A percentile compares a stretch with the other conserved stretches of the same genome.
Evolutionary conservation across 53 echinoderm and acorn worm species (phyloP).

Genomic region (Arbacia lixula): DNA sequence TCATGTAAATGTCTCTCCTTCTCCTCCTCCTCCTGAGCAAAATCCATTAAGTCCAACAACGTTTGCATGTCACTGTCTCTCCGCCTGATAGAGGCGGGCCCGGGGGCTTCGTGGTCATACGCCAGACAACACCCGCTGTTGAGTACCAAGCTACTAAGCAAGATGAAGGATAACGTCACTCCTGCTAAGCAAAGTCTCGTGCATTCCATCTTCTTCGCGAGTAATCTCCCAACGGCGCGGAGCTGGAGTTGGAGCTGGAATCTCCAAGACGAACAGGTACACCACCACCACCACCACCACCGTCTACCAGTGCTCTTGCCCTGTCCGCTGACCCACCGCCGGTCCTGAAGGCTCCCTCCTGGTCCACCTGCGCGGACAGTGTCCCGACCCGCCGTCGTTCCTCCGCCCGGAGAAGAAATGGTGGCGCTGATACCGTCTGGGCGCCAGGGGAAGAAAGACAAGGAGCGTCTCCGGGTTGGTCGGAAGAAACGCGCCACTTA

Average conservation of each 20-base stretch:
- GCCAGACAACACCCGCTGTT: conserved; percentile 24
- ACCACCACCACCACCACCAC: too few relatives aligned
- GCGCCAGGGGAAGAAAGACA: conserved; percentile 1
- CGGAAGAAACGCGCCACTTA: too few relatives aligned
- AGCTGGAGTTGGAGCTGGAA: conserved; percentile 8
- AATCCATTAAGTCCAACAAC: conserved; percentile 46
- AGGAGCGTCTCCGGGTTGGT: too few relatives aligned
- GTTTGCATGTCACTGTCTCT: conserved; percentile 49
- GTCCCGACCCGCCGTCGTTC: conserved; percentile 24
- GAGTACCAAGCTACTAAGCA: conserved; percentile 41
- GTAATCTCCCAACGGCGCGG: background rate
- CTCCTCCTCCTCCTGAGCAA: conserved; percentile 38
- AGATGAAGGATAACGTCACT: conserved; percentile 37
- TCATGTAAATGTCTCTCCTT: conserved; percentile 39
- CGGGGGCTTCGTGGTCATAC: conserved; percentile 8
- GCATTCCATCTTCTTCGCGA: conserved; percentile 24
- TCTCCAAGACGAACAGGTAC: conserved; percentile 12
- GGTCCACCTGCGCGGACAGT: conserved; percentile 8
- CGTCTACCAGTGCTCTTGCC: too few relatives aligned
- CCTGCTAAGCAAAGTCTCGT: conserved; percentile 47
- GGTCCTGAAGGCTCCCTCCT: conserved; percentile 4
- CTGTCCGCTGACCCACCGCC: too few relatives aligned
- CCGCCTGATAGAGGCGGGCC: background rate
- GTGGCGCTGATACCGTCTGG: conserved; percentile 10
- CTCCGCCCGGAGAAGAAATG: conserved; percentile 21